These are phyloP conservation scores for Anguilla rostrata DNA, from an alignment of 2,113 vertebrate genomes.

Conservation along the genomic window DNA sequence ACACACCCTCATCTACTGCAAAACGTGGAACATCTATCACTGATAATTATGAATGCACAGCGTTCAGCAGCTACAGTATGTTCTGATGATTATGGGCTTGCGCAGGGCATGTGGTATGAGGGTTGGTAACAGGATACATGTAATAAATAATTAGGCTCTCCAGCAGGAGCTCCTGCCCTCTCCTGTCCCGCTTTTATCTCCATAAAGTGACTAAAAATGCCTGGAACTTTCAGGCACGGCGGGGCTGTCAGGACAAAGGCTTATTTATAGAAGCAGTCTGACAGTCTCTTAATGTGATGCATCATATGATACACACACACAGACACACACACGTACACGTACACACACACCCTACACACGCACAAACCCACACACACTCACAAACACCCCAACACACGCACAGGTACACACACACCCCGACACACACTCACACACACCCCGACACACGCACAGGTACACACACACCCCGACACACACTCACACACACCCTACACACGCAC, in stretches of 20 bases:
- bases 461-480: too few relatives aligned
- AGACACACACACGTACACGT: neutral
- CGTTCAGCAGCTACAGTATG: too few relatives aligned
- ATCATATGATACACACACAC: neutral
- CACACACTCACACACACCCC: too few relatives aligned
- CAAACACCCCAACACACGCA: too few relatives aligned
- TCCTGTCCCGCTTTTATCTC: neutral
- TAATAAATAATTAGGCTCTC: neutral
- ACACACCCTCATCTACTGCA: neutral
- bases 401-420: too few relatives aligned
- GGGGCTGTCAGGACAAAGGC: slow-evolving; percentile 19
- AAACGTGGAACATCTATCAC: neutral
- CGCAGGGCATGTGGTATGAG: neutral
- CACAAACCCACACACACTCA: neutral
- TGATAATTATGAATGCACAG: too few relatives aligned
- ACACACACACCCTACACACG: too few relatives aligned
- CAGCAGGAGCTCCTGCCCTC: neutral
- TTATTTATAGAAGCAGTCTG: slow-evolving; percentile 28
- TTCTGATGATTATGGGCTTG: too few relatives aligned
- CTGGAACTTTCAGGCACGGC: neutral
- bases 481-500: neutral
- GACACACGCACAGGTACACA: too few relatives aligned
- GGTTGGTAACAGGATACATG: neutral
- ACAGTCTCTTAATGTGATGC: neutral
- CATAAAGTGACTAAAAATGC: neutral